These are phyloP conservation scores for Empidonax traillii DNA, from an alignment of 2,113 vertebrate genomes.

Conservation along the genomic window DNA sequence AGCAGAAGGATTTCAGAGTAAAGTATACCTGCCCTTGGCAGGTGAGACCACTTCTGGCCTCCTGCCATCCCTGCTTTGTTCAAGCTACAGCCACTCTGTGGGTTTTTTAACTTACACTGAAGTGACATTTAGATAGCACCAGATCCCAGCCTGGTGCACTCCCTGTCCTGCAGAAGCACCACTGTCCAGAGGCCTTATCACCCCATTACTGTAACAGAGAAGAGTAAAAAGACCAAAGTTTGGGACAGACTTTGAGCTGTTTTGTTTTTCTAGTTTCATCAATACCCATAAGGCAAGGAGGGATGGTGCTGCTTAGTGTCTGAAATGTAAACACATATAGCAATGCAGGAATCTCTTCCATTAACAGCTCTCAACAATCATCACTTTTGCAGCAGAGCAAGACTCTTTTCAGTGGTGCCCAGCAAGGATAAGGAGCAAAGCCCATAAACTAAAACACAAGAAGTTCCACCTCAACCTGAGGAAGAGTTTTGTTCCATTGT, in stretches of 20 bases:
- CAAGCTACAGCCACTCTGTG: not conserved
- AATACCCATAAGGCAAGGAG: not conserved
- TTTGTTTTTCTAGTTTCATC: not conserved
- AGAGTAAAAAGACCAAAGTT: not conserved
- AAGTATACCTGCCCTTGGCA: not conserved
- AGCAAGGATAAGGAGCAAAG: not conserved
- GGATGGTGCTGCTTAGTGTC: not conserved
- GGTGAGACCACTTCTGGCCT: not conserved
- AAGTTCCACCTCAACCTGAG: not conserved
- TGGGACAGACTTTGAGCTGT: not conserved
- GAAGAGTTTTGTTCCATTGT: not conserved
- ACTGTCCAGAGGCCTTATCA: not conserved
- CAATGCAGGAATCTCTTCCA: accelerated
- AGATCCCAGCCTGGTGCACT: not conserved
- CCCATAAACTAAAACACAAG: not conserved
- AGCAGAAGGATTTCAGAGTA: not conserved
- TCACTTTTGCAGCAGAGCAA: not conserved
- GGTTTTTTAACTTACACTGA: not conserved
- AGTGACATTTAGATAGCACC: not conserved
- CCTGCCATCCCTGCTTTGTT: not conserved
- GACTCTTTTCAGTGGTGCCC: not conserved
- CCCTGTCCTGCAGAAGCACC: not conserved
- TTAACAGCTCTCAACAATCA: not conserved
- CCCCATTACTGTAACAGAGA: not conserved
- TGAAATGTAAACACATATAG: accelerated